Base-by-base conservation (phyloP, 2,113 vertebrate genomes). In the Porphyrio hochstetteri region DNA sequence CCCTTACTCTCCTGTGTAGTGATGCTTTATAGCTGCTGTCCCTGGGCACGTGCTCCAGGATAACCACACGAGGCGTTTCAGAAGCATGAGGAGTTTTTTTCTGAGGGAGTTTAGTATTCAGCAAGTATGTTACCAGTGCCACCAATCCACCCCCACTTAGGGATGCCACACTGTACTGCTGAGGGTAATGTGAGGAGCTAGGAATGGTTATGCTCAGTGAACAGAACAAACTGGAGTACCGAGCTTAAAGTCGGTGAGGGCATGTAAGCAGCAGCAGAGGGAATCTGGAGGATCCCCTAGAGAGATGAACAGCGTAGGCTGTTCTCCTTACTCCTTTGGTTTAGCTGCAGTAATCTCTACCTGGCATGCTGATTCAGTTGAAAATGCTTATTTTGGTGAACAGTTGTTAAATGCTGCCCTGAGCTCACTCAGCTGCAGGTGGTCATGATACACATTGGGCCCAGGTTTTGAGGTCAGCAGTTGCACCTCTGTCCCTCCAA, bases 91-190 rank as follows among this genome's bases (percentile, higher is more conserved):
- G 9, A 10, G 42, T 44, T 48, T 42, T 63, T 67, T 68, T 50
- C n/a, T 60, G 53, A 68, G 52, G 29, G 74, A 36, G 27, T 35
- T 84, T 28, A 42, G 59, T 50, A n/a, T 75, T 50, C 13, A 23
- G 55, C 55, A 67, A n/a, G 44, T 67, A 17, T 3, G 3, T 55
- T 60, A 72, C 38, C 13, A 36, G 23, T 36, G 60, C 11, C 3
- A 3, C 56, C 0, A 3, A 50, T 36, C 31, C 40, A 56, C 1
- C 28, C 13, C 3, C 3, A 11, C 19, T 42, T 40, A 50, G 35
- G 80, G 35, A 19, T 42, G 50, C 50, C 57, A 59, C 14, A 35
- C 59, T 24, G 20, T 46, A 5, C 36, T 64, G 24, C 50, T 81
- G 52, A 64, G 44, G 35, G 6, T 35, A 33, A 38, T 3, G 1